Base-by-base conservation (phyloP, 2,888 invertebrate genomes). In the Phorcus lineatus region DNA sequence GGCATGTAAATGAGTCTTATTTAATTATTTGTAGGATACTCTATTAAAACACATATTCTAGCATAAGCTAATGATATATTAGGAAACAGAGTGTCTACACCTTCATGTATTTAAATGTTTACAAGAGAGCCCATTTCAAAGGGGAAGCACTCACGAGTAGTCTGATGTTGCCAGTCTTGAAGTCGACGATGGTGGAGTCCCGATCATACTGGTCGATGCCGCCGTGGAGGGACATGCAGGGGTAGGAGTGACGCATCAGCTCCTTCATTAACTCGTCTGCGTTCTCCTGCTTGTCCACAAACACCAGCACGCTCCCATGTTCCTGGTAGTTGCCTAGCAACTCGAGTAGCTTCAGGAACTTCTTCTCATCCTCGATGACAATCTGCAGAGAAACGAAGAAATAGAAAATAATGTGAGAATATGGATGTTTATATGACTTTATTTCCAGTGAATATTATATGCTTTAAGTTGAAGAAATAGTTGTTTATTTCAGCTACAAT, bases 161-260 rank as follows among this genome's bases (percentile, higher is more conserved):
- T 92, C 97, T 97, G 87, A 98, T 94, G 80, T 97, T 96, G 76
- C 98, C 98, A 53, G 96, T 96, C 94, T 99, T 99, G 94, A 99
- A 99, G 94, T 99, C 99, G 52, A 97, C 95, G 88, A 99, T 99
- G 47, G 98, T 99, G 4, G 98, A 98, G 94, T 99, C 99, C 88
- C 99, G 95, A 94, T 99, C 99, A 93, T 98, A 99, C 94, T 99
- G 99, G 94, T 99, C 99, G 91, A 99, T 99, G 87, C 99, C 99
- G 81, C 99, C 99, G 91, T 99, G 99, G 77, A 99, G 95, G 79
- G 99, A 97, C 96, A 99, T 96, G 92, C 99, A 99, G 17, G 97
- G 96, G 93, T 99, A 99, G 0, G 98, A 97, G 0, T 98, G 97
- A 93, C 97, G 98, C 97, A 99, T 97, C 0, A 99, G 95, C 90